Conservation (phyloP, 2,113 vertebrate genomes). For the Nesogale talazaci region DNA sequence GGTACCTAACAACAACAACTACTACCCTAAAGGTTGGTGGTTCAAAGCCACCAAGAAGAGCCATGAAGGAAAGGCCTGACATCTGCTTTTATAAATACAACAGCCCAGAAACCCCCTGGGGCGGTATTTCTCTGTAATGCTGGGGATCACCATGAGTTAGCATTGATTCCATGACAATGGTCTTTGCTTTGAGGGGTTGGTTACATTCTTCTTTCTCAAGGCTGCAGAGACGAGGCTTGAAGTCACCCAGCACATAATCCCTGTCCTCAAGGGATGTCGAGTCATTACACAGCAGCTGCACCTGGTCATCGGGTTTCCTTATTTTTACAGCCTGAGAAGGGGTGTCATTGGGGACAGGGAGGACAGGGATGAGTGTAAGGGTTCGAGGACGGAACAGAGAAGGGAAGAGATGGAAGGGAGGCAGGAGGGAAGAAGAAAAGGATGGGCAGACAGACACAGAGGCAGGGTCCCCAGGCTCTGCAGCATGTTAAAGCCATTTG, state of each 20-base stretch:
- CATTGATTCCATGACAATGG: background rate
- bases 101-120: background rate
- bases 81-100: background rate
- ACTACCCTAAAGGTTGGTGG: background rate
- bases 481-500: constrained; percentile 63
- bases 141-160: background rate
- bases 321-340: background rate
- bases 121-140: background rate
- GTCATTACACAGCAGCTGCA: background rate
- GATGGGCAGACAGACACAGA: background rate
- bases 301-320: background rate
- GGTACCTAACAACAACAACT: background rate
- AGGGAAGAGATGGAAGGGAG: background rate
- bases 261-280: background rate
- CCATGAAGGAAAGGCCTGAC: background rate
- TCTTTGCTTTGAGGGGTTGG: too few species aligned
- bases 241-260: background rate
- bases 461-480: constrained; percentile 19
- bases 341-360: background rate
- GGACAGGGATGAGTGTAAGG: too few species aligned
- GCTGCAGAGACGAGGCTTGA: background rate
- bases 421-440: background rate
- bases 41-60: background rate
- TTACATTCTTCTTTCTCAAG: background rate
- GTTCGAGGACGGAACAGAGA: background rate